Evolutionary conservation across 2,888 invertebrate species (phyloP).

Genomic region (Pandemis cinnamomeana): DNA sequence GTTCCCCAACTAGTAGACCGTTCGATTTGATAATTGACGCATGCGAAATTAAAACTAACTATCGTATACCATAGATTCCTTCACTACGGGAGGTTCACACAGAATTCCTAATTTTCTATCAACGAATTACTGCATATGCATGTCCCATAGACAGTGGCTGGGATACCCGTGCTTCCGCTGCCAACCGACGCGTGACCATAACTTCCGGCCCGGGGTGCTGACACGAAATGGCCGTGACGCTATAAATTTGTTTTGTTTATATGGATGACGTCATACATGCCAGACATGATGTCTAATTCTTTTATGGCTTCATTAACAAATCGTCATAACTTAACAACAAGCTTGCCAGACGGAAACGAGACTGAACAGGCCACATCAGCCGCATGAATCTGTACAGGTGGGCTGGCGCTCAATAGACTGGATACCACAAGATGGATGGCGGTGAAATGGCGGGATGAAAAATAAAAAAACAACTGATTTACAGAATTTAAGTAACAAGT

Average conservation of each 20-base stretch:
- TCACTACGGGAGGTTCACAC: not conserved
- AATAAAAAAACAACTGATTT: no score
- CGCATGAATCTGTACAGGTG: no score
- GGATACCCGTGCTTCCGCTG: conserved; percentile 78
- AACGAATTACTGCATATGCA: conserved; percentile 9
- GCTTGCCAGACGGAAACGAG: no score
- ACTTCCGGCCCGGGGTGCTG: conserved; percentile 71
- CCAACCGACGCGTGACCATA: conserved; percentile 71
- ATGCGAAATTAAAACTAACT: no score
- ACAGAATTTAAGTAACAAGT: not conserved
- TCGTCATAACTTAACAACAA: not conserved
- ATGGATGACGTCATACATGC: conserved; percentile 34
- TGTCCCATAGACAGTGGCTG: conserved; percentile 29
- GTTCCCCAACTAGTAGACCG: no score
- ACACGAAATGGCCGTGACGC: conserved; percentile 61
- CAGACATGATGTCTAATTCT: conserved; percentile 2
- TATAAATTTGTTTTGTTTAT: conserved; percentile 44
- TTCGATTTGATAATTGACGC: no score
- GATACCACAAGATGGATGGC: no score
- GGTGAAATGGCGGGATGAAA: no score
- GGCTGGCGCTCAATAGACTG: no score
- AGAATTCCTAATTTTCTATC: not conserved
- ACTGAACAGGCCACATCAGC: no score
- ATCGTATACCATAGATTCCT: no score
- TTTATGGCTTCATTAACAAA: not conserved